Evolutionary conservation across 2,888 invertebrate species (phyloP).

Genomic region (Andrena minutula): DNA sequence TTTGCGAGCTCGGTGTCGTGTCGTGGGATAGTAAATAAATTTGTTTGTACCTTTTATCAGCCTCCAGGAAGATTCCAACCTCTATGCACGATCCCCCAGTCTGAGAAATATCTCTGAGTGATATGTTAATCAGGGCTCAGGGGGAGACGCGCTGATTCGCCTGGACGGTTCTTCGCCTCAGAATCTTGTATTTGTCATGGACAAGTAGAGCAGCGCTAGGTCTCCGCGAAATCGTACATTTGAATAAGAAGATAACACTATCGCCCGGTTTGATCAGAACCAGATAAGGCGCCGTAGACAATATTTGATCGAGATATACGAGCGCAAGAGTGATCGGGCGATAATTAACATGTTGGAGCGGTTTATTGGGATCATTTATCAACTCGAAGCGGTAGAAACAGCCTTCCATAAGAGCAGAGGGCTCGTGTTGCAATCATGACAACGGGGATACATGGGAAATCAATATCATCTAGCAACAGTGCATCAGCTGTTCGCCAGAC

Average conservation of each 20-base stretch:
- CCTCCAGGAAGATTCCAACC: background rate
- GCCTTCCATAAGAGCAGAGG: background rate
- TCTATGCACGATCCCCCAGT: background rate
- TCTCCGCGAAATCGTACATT: background rate
- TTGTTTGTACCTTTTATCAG: conserved; percentile 37
- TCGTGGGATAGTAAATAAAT: conserved; percentile 2
- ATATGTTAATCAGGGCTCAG: conserved; percentile 23
- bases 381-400: background rate
- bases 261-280: background rate
- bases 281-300: background rate
- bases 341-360: too few relatives aligned
- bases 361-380: too few relatives aligned
- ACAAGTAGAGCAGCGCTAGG: background rate
- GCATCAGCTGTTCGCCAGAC: conserved; percentile 14
- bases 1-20: conserved; percentile 1
- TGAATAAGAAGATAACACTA: conserved; percentile 14
- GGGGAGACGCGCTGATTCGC: background rate
- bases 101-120: background rate
- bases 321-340: background rate
- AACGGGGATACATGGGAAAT: conserved; percentile 28
- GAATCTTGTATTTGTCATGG: background rate
- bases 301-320: conserved; percentile 3
- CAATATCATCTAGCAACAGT: conserved; percentile 40
- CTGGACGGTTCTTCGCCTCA: background rate
- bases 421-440: conserved; percentile 26